A percentile compares a stretch with the other conserved stretches of the same genome.
phyloP scores from a whole-genome alignment of 1,140 invertebrate species.

The Venturia canescens region DNA sequence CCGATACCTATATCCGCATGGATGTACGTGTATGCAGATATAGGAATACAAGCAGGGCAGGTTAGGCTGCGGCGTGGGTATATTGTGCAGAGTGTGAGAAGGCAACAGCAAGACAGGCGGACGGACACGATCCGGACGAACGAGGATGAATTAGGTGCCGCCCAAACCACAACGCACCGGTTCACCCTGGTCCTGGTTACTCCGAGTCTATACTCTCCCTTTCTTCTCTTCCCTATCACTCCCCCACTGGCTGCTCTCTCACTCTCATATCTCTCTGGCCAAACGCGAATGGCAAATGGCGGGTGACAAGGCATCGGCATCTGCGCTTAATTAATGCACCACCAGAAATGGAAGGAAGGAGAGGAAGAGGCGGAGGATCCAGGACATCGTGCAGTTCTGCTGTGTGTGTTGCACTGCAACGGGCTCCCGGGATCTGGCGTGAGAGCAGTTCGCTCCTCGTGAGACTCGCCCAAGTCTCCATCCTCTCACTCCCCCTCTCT shows the following conservation, averaged over 20 bases:
- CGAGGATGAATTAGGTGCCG: constrained; percentile 51
- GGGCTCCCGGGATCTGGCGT: constrained; percentile 39
- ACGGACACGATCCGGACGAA: constrained; percentile 44
- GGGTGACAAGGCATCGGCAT: constrained; percentile 66
- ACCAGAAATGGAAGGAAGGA: constrained; percentile 46
- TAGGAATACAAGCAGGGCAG: background rate
- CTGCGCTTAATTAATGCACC: constrained; percentile 67
- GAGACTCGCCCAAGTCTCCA: background rate
- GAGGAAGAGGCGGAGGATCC: constrained; percentile 50
- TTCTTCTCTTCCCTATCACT: background rate
- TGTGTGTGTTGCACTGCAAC: constrained; percentile 27
- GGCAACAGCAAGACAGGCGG: constrained; percentile 29
- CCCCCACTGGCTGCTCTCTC: background rate
- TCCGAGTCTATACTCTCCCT: background rate
- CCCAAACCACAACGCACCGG: constrained; percentile 38
- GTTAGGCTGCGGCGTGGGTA: background rate
- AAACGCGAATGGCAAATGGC: constrained; percentile 65
- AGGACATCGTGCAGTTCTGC: constrained; percentile 39
- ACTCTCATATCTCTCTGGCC: constrained; percentile 14
- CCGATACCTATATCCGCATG: background rate
- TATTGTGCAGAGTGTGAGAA: background rate
- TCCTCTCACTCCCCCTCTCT: background rate
- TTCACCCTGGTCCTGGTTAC: constrained; percentile 33
- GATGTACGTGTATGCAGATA: too few relatives aligned
- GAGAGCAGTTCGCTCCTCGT: constrained; percentile 37